Base-by-base conservation (phyloP, 2,797 vertebrate species). In the Semotilus atromaculatus region DNA sequence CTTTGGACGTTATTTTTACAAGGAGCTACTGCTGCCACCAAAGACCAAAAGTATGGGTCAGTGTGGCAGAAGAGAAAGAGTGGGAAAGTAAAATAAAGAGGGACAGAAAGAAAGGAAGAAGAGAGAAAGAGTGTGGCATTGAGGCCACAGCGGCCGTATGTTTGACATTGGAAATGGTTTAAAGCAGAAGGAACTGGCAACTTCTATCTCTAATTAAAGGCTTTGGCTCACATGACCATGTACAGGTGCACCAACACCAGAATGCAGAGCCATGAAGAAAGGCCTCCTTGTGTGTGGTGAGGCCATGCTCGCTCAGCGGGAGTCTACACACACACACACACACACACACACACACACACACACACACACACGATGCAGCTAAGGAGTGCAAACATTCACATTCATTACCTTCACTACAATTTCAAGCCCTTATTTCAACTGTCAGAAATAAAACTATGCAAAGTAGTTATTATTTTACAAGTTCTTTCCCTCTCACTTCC, bases 241-340 rank as follows among this genome's bases (percentile, higher is more conserved):
- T 91, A 91, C 94, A 95, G 94, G 94, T 95, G 94, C 94, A 95
- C 94, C 93, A 95, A 95, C 93, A 94, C 90, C 81, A 91, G 91
- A 92, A 90, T 89, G 86, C 80, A 89, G 89, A 90, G 89, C 82
- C n/a, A 81, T 92, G 92, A 94, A 96, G 92, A 96, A 95, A 95
- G 94, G 88, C 81, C 89, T 85, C 89, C 92, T 94, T 95, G 94
- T 95, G 86, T 89, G 89, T 92, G 92, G 88, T 91, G 90, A 90
- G 90, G 90, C 90, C 92, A 91, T 88, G 64, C 55, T 83, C 48
- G n/a, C 83, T 76, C 84, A 79, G 76, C 83, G 43, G 67, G 80
- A 85, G 80, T 80, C 67, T 53, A 90, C 76, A 90, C 90, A 90
- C 89, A 88, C 90, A 92, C 91, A 93, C 90, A 89, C 89, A 90